Evolutionary conservation across 2,797 vertebrate genomes (phyloP).

Genomic region (Periophthalmus magnuspinnatus): DNA sequence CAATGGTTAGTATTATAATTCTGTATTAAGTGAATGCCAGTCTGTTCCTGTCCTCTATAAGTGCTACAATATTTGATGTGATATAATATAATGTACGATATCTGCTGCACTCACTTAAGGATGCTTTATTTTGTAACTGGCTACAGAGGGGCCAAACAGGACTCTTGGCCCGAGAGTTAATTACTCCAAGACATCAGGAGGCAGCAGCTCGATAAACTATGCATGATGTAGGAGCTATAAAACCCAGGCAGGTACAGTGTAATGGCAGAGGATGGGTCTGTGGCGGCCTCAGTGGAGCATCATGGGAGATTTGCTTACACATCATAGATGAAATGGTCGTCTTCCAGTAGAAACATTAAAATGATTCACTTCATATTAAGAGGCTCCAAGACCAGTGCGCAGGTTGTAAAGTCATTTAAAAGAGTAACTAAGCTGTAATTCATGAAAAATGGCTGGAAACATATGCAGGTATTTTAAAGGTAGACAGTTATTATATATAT

Average conservation of each 20-base stretch:
- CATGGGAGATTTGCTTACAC: conserved; percentile 74
- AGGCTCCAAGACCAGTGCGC: conserved; percentile 34
- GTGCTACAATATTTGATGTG: conserved; percentile 77
- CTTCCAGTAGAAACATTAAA: conserved; percentile 69
- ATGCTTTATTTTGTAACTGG: conserved; percentile 62
- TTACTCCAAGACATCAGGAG: conserved; percentile 79
- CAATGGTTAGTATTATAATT: neutral
- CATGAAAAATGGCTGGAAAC: conserved; percentile 34
- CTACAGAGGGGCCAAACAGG: conserved; percentile 76
- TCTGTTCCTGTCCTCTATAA: conserved; percentile 74
- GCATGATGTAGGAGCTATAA: conserved; percentile 79
- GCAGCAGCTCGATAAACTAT: conserved; percentile 78
- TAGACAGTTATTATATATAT: conserved; percentile 12
- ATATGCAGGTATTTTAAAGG: conserved; percentile 29
- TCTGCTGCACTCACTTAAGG: conserved; percentile 18
- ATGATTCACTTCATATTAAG: conserved; percentile 61
- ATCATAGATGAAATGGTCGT: conserved; percentile 71
- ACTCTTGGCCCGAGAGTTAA: conserved; percentile 79
- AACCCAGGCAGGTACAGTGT: conserved; percentile 65
- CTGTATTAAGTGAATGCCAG: neutral
- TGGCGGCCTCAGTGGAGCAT: conserved; percentile 59
- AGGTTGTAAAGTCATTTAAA: conserved; percentile 39
- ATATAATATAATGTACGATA: conserved; percentile 67
- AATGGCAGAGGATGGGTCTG: conserved; percentile 68
- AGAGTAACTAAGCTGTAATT: conserved; percentile 33